These are phyloP conservation scores for Halcyon senegalensis DNA, from an alignment of 2,113 vertebrate species.

Conservation along the genomic window DNA sequence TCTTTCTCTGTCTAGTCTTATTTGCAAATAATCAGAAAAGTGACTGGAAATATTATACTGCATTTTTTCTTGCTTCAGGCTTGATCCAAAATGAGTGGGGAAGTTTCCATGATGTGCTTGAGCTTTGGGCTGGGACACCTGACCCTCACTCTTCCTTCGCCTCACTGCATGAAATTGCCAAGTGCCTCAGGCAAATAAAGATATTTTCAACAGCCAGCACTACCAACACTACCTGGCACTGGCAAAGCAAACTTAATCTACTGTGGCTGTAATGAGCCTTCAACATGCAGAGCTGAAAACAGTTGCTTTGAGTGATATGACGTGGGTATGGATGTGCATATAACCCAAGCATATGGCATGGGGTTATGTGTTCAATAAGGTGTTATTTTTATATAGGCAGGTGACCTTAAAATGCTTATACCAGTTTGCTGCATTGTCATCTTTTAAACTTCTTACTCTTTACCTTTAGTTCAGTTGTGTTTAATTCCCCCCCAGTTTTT, in stretches of 20 bases:
- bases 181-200: not conserved
- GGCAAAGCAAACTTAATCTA: constrained; percentile 2
- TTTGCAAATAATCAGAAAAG: not conserved
- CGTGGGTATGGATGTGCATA: not conserved
- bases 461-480: not conserved
- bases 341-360: not conserved
- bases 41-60: not conserved
- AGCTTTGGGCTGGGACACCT: not conserved
- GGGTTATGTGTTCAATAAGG: not conserved
- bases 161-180: not conserved
- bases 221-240: not conserved
- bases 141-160: not conserved
- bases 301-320: not conserved
- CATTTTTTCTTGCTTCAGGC: not conserved
- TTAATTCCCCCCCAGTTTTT: not conserved
- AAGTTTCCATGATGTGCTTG: not conserved
- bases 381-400: not conserved
- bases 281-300: not conserved
- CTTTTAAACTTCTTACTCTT: not conserved
- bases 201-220: not conserved
- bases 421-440: not conserved
- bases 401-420: not conserved
- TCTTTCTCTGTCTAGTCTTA: not conserved
- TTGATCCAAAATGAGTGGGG: not conserved
- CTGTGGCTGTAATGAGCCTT: not conserved